These are phyloP conservation scores for Endotricha flammealis DNA, from an alignment of 2,888 invertebrate genomes.

Conservation along the genomic window DNA sequence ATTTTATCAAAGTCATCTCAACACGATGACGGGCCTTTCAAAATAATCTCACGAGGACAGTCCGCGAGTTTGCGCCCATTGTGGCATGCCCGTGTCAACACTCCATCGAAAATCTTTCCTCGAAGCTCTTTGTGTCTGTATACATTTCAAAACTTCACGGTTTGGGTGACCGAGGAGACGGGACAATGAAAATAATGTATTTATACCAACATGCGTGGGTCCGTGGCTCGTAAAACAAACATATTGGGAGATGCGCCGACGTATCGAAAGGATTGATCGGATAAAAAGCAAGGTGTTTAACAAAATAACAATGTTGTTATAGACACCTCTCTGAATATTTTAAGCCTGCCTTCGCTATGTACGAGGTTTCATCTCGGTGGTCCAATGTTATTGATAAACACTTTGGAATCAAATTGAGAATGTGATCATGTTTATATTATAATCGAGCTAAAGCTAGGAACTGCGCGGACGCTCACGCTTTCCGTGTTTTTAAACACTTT, in stretches of 20 bases:
- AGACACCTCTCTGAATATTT: constrained; percentile 36
- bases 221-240: constrained; percentile 30
- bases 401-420: constrained; percentile 18
- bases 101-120: constrained; percentile 51
- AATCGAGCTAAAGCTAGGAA: too few species aligned
- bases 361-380: constrained; percentile 38
- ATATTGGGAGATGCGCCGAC: constrained; percentile 14
- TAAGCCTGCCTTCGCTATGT: constrained; percentile 23
- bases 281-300: constrained; percentile 48
- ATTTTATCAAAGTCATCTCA: constrained; percentile 55
- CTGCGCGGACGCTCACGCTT: too few species aligned
- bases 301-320: constrained; percentile 49
- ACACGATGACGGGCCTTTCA: constrained; percentile 49
- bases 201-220: constrained; percentile 27
- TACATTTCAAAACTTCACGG: constrained; percentile 65
- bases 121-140: constrained; percentile 57
- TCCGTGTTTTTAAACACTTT: too few species aligned
- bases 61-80: constrained; percentile 60
- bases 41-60: constrained; percentile 59
- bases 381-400: constrained; percentile 51
- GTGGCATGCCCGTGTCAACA: constrained; percentile 64
- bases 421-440: constrained; percentile 6
- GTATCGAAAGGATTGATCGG: constrained; percentile 34
- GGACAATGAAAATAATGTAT: constrained; percentile 34
- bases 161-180: constrained; percentile 33